A percentile compares a stretch with the other conserved stretches of the same genome.
Conservation (phyloP, 2,113 vertebrate species). For the Anarrhichthys ocellatus region DNA sequence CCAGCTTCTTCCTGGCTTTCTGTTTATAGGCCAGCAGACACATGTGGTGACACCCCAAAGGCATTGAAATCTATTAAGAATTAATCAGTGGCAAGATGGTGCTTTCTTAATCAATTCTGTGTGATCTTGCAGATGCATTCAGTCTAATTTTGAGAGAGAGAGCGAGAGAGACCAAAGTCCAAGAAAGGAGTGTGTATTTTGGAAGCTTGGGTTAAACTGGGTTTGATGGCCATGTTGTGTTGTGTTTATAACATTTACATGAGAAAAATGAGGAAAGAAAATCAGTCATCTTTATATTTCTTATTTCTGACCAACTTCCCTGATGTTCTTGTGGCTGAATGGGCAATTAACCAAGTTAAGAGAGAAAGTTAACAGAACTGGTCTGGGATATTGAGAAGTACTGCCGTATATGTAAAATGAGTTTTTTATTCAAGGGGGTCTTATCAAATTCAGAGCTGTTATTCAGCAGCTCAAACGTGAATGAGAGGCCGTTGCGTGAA, state of each 20-base stretch:
- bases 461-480: too few relatives aligned
- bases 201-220: background rate
- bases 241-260: background rate
- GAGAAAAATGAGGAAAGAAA: background rate
- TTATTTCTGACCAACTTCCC: background rate
- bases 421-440: too few relatives aligned
- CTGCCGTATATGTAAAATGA: too few relatives aligned
- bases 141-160: conserved; percentile 19
- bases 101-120: conserved; percentile 77
- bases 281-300: background rate
- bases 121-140: conserved; percentile 68
- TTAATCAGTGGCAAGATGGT: conserved; percentile 79
- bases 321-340: background rate
- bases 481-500: too few relatives aligned
- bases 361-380: too few relatives aligned
- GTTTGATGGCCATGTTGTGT: background rate
- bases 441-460: too few relatives aligned
- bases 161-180: too few relatives aligned
- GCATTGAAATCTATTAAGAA: conserved; percentile 67
- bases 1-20: conserved; percentile 28
- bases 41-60: conserved; percentile 61
- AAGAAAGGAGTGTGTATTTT: conserved; percentile 14
- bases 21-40: conserved; percentile 69
- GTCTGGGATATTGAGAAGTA: too few relatives aligned
- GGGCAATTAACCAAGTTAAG: too few relatives aligned